Base-by-base conservation (phyloP, 2,113 vertebrate genomes). In the Chamaetylas fuelleborni region DNA sequence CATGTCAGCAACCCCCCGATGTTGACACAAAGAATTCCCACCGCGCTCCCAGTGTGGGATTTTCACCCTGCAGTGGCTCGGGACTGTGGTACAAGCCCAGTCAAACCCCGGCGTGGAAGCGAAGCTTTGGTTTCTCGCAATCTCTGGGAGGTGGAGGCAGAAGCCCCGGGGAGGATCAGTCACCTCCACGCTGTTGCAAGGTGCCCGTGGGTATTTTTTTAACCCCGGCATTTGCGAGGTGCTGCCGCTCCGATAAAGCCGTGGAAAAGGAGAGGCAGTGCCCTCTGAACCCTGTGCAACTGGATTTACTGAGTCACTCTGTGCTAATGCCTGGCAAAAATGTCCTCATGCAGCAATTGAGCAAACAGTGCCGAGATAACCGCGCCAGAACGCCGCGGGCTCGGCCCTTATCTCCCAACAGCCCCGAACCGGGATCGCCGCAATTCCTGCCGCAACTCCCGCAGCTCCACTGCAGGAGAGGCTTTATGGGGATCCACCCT, bases 271-370 rank as follows among this genome's bases (percentile, higher is more conserved):
- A 91, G 93, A 65, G 86, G 91, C 86, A 62, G 84, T 60, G 91
- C 81, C 80, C 94, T 95, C 51, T 56, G 89, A 89, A 93, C 92
- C 93, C 77, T 1, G 73, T 7, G 81, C 53, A 79, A 89, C 83
- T 61, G 91, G 86, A 95, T 91, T 38, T 24, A 77, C 48, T 89
- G 93, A 97, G 61, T 89, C 93, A 93, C 72, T 12, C 64, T 1
- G 28, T 14, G 77, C 87, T 71, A 74, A 80, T 0, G 56, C 91
- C 77, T 8, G 11, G 74, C 65, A 93, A 36, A 86, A 86, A 92
- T 60, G 70, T 84, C 92, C 89, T 93, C 19, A 72, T 14, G 11
- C 83, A 91, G 91, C 89, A 70, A 3, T 12, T 88, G 92, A 84
- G 94, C 88, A 93, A 95, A 94, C 88, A 58, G 51, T 0, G 6